A percentile compares a stretch with the other conserved stretches of the same genome.
These are phyloP conservation scores for Hypomecis punctinalis DNA, from an alignment of 2,888 invertebrate species.

Conservation along the genomic window DNA sequence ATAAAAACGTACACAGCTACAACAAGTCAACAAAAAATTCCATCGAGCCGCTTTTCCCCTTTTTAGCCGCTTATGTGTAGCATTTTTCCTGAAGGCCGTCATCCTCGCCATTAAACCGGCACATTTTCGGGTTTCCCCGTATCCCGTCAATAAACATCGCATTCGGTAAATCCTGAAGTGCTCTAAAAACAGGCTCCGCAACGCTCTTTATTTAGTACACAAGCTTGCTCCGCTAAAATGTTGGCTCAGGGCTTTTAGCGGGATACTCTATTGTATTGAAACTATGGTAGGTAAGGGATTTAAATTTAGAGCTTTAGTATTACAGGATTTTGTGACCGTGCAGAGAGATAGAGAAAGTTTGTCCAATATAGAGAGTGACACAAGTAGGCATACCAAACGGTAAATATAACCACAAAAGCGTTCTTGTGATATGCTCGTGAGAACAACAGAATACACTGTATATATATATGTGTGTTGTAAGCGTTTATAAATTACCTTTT, in stretches of 20 bases:
- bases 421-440: too few species aligned
- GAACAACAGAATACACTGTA: too few species aligned
- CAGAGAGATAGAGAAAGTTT: too few species aligned
- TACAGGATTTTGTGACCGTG: too few species aligned
- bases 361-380: too few species aligned
- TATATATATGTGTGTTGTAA: too few species aligned
- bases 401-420: too few species aligned
- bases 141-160: slow-evolving; percentile 37
- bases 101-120: slow-evolving; percentile 19
- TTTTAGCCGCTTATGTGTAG: neutral
- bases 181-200: slow-evolving; percentile 19
- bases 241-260: neutral
- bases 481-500: too few species aligned
- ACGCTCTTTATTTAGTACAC: slow-evolving; percentile 15
- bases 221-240: neutral
- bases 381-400: too few species aligned
- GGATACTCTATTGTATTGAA: too few species aligned
- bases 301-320: too few species aligned
- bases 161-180: slow-evolving; percentile 24
- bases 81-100: slow-evolving; percentile 14
- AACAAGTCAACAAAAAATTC: neutral
- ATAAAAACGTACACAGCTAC: neutral
- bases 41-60: neutral
- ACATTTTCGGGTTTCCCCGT: slow-evolving; percentile 30
- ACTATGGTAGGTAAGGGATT: too few species aligned